Evolutionary conservation across 1,140 invertebrate species (phyloP), one percentile per base, ranked within the genome.

Genomic region (Drosophila virilis): DNA sequence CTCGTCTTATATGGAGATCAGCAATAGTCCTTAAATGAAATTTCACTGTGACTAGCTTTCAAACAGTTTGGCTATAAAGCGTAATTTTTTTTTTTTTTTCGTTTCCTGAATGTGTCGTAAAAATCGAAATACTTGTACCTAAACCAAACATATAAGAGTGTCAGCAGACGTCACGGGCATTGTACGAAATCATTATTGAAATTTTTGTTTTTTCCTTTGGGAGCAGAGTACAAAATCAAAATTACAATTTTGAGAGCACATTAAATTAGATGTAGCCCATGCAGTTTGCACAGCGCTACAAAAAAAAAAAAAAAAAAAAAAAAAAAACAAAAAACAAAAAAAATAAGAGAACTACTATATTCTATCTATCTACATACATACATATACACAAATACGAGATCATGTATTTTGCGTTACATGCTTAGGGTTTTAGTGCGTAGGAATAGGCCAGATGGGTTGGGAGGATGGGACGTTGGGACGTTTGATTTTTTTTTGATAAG

Each of bases 201-300:
- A 42, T 48, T 37, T n/a, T n/a, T n/a, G 1, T 17, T 45, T 65
- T 12, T 43, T 33, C 13, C 8, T 4, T 59, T 45, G 57, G 22
- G 38, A 65, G 46, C 57, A 59, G 57, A 64, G 9, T 43, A 9
- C 8, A 42, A 42, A 62, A 60, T 22, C 15, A 59, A 17, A 43
- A 38, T 38, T 40, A 38, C 54, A 48, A 77, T 40, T 73, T 52
- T 70, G 60, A 80, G 78, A 78, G 69, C 68, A 78, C 76, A 74
- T 78, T 67, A 58, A 78, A 78, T 67, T 61, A 78, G 73, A 74
- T 77, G 17, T 12, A 54, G 33, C 46, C 43, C 37, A 67, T 58
- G 75, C 74, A 78, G 70, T 54, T 64, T 65, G 77, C 59, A 54
- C 15, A 35, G 33, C 59, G 42, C 40, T 33, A 73, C 40, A 74